These are phyloP conservation scores for Apamea crenata DNA, from an alignment of 2,888 invertebrate genomes.

Conservation along the genomic window DNA sequence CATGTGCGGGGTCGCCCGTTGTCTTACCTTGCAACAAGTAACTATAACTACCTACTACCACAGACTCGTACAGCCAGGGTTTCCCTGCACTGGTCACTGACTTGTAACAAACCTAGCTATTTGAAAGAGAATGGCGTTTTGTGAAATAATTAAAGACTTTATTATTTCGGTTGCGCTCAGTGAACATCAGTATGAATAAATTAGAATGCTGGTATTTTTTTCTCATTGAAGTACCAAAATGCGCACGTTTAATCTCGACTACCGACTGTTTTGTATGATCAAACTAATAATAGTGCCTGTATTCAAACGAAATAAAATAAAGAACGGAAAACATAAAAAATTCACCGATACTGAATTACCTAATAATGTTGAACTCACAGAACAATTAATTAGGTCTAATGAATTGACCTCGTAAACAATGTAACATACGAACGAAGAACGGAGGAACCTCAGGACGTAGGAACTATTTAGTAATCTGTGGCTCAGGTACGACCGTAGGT, in stretches of 20 bases:
- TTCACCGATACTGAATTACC: constrained; percentile 21
- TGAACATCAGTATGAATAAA: constrained; percentile 51
- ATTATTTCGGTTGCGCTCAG: constrained; percentile 43
- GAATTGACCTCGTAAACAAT: constrained; percentile 48
- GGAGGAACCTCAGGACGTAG: too few species aligned
- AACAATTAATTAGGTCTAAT: constrained; percentile 42
- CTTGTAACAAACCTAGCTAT: constrained; percentile 38
- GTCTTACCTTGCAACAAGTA: constrained; percentile 80
- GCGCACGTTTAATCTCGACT: background rate
- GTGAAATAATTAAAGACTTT: constrained; percentile 39
- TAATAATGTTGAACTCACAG: constrained; percentile 35
- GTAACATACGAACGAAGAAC: constrained; percentile 30
- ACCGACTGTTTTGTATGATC: background rate
- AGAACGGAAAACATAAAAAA: background rate
- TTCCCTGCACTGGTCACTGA: constrained; percentile 57
- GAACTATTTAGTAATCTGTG: too few species aligned
- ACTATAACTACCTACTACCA: constrained; percentile 64
- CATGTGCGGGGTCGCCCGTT: constrained; percentile 81
- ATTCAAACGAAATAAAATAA: constrained; percentile 7
- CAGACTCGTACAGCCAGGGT: constrained; percentile 47
- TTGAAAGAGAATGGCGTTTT: constrained; percentile 45
- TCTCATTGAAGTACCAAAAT: constrained; percentile 8
- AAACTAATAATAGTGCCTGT: background rate
- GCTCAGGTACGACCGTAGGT: constrained; percentile 31
- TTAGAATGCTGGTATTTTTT: constrained; percentile 43